phyloP scores from a whole-genome alignment of 2,797 vertebrate genomes.

The Bucorvus abyssinicus region DNA sequence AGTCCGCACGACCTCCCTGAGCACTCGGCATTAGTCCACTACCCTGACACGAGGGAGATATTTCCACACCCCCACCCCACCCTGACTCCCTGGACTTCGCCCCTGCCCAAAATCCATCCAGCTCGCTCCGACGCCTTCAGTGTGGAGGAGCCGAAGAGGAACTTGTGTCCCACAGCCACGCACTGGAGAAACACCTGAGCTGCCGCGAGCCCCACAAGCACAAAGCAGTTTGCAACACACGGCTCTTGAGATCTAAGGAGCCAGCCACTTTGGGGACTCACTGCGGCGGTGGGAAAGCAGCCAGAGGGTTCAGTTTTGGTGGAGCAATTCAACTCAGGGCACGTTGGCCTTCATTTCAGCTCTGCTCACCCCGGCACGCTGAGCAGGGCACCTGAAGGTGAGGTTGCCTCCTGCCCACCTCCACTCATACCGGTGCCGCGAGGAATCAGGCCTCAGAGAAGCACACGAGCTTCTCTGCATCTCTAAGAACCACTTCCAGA shows the following conservation, averaged over 20 bases:
- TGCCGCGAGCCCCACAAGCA: neutral
- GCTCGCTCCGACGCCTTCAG: neutral
- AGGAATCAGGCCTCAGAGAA: neutral
- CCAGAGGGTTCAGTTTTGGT: neutral
- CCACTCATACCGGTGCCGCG: neutral
- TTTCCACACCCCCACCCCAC: neutral
- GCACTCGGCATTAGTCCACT: neutral
- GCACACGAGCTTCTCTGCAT: neutral
- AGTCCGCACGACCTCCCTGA: neutral
- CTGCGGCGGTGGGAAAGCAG: neutral
- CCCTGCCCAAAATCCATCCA: neutral
- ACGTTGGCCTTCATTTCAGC: accelerated
- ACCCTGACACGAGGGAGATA: neutral
- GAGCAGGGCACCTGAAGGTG: neutral
- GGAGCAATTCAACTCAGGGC: neutral
- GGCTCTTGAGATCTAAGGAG: neutral
- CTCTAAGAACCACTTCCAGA: neutral
- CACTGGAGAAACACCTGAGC: neutral
- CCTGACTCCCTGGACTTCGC: neutral
- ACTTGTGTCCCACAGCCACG: neutral
- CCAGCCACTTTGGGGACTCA: neutral
- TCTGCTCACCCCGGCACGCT: neutral
- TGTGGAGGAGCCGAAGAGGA: neutral
- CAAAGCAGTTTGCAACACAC: accelerated
- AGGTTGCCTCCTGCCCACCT: neutral